Conservation (phyloP, 2,797 vertebrate genomes). For the Pyrocephalus nanus region DNA sequence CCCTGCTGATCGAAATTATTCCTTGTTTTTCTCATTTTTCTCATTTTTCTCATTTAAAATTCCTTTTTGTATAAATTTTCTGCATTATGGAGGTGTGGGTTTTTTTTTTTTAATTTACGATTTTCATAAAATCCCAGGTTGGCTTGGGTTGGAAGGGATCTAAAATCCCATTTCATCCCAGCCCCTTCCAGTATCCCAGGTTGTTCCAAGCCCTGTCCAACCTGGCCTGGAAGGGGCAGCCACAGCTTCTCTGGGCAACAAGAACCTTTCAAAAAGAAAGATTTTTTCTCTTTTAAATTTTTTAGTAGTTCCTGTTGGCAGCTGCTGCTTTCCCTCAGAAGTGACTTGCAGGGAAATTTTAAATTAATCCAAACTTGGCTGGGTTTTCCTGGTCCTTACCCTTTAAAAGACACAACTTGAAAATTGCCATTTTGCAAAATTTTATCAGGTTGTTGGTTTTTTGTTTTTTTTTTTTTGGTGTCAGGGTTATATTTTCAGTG, state of each 20-base stretch:
- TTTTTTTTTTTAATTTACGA: background rate
- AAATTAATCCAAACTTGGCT: background rate
- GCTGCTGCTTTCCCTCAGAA: background rate
- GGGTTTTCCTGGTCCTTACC: background rate
- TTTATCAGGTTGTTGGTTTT: background rate
- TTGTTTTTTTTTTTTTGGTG: background rate
- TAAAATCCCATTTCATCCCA: accelerated
- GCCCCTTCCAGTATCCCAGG: background rate
- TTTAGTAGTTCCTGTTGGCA: background rate
- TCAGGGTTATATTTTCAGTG: background rate
- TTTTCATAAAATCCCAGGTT: background rate
- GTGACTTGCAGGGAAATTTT: background rate
- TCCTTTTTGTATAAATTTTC: background rate
- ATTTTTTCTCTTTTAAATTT: background rate
- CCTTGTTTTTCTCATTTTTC: background rate
- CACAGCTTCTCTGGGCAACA: background rate
- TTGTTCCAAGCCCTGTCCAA: accelerated
- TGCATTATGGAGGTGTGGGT: background rate
- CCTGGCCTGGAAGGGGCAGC: background rate
- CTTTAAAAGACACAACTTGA: background rate
- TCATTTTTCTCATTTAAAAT: background rate
- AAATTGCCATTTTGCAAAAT: background rate
- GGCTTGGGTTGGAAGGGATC: background rate
- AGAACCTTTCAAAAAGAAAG: background rate
- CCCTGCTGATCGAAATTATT: background rate